A percentile compares a stretch with the other conserved stretches of the same genome.
Evolutionary conservation across 2,888 invertebrate species (phyloP).

Genomic region (Endomychus coccineus): DNA sequence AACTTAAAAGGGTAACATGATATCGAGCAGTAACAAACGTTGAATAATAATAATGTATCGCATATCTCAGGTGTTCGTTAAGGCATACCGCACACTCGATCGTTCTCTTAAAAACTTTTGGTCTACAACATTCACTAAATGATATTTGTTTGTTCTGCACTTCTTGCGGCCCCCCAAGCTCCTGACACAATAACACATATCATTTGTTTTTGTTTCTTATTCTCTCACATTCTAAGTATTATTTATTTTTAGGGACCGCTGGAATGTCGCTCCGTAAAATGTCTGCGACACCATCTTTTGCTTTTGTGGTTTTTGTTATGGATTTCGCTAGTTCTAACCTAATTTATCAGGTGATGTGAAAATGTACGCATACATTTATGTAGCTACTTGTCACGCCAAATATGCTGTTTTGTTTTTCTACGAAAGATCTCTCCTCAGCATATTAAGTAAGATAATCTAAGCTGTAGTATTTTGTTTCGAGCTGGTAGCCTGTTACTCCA

Average conservation of each 20-base stretch:
- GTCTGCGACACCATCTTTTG: constrained; percentile 28
- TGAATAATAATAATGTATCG: constrained; percentile 25
- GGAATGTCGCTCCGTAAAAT: constrained; percentile 34
- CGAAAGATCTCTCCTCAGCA: too few relatives aligned
- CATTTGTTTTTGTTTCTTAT: constrained; percentile 22
- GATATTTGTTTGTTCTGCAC: constrained; percentile 35
- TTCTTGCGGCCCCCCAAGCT: constrained; percentile 31
- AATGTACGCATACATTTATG: constrained; percentile 10
- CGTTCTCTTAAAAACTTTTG: constrained; percentile 21
- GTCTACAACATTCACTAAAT: constrained; percentile 27
- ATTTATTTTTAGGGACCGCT: constrained; percentile 24
- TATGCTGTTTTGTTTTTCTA: too few relatives aligned
- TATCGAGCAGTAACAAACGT: constrained; percentile 21
- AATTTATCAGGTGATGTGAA: constrained; percentile 24
- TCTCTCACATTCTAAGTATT: constrained; percentile 11
- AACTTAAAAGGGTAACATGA: constrained; percentile 23
- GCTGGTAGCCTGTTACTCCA: too few relatives aligned
- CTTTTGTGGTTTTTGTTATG: constrained; percentile 3
- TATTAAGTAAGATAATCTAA: too few relatives aligned
- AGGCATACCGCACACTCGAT: constrained; percentile 26
- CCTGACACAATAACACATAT: constrained; percentile 36
- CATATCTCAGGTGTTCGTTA: constrained; percentile 28
- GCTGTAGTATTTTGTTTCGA: too few relatives aligned
- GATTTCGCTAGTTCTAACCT: constrained; percentile 24
- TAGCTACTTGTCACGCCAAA: background rate